Conservation (phyloP, 2,888 invertebrate species). For the Mellilla xanthometata region DNA sequence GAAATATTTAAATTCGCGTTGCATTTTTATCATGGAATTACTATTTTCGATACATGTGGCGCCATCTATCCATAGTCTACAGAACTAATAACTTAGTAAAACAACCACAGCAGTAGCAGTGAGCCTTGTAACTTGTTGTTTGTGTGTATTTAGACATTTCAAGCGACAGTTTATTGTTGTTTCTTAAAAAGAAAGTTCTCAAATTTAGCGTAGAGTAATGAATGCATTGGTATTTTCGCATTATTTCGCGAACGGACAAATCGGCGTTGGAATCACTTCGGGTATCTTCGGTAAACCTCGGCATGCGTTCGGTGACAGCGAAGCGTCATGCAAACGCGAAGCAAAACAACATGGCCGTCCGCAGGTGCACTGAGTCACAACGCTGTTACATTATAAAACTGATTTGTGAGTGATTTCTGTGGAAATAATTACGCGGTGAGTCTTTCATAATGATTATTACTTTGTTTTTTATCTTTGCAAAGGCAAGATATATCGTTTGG, state of each 20-base stretch:
- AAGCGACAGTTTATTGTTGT: too few species aligned
- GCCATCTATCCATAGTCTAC: constrained; percentile 53
- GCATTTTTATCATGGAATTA: background rate
- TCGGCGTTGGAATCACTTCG: constrained; percentile 21
- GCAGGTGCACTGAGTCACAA: constrained; percentile 72
- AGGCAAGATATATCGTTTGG: too few species aligned
- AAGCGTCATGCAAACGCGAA: background rate
- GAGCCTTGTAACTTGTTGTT: too few species aligned
- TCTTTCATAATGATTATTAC: background rate
- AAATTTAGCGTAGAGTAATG: too few species aligned
- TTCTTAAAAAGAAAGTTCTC: too few species aligned
- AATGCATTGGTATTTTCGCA: too few species aligned
- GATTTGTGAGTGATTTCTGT: constrained; percentile 37
- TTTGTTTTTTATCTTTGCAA: too few species aligned
- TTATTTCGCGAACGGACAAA: too few species aligned
- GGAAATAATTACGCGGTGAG: constrained; percentile 40
- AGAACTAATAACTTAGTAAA: too few species aligned
- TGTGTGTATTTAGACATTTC: too few species aligned
- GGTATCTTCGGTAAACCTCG: constrained; percentile 64
- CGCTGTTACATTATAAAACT: constrained; percentile 21
- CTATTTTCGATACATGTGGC: constrained; percentile 39
- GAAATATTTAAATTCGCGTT: too few species aligned
- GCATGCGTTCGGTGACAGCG: constrained; percentile 20
- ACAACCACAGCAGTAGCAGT: too few species aligned
- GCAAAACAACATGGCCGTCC: constrained; percentile 48